phyloP scores from a whole-genome alignment of 2,113 vertebrate genomes.

The Strix aluco region DNA sequence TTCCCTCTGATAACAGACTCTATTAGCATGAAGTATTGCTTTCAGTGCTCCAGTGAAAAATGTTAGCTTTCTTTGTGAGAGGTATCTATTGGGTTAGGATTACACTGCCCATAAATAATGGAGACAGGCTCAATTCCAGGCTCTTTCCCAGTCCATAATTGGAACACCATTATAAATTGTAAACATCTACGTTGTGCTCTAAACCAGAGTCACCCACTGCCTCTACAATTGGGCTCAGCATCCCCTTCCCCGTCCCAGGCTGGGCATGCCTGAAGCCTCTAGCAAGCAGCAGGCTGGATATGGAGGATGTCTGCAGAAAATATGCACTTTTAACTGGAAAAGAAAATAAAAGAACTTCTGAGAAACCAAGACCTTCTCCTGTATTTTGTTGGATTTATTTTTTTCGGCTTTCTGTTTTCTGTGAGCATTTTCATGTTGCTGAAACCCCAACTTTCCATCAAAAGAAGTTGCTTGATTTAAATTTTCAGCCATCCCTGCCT shows the following conservation, averaged over 20 bases:
- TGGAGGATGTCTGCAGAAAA: not conserved
- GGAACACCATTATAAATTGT: constrained; percentile 39
- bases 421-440: not conserved
- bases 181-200: constrained; percentile 22
- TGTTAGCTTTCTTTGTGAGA: not conserved
- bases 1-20: constrained; percentile 27
- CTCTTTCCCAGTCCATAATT: constrained; percentile 30
- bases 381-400: not conserved
- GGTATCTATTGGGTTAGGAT: constrained; percentile 31
- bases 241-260: not conserved
- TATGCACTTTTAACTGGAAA: not conserved
- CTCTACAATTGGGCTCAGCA: not conserved
- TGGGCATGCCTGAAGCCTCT: not conserved
- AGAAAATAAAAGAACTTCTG: not conserved
- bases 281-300: not conserved
- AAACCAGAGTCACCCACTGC: not conserved
- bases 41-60: not conserved
- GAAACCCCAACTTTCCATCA: not conserved
- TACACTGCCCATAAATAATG: constrained; percentile 21
- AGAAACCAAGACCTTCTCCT: not conserved
- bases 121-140: constrained; percentile 51
- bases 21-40: constrained; percentile 30
- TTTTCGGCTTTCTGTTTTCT: not conserved
- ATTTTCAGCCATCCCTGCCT: not conserved
- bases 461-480: not conserved